Evolutionary conservation across 2,797 vertebrate species (phyloP), one percentile per base, ranked within the genome.

Genomic region (Neosalanx taihuensis): DNA sequence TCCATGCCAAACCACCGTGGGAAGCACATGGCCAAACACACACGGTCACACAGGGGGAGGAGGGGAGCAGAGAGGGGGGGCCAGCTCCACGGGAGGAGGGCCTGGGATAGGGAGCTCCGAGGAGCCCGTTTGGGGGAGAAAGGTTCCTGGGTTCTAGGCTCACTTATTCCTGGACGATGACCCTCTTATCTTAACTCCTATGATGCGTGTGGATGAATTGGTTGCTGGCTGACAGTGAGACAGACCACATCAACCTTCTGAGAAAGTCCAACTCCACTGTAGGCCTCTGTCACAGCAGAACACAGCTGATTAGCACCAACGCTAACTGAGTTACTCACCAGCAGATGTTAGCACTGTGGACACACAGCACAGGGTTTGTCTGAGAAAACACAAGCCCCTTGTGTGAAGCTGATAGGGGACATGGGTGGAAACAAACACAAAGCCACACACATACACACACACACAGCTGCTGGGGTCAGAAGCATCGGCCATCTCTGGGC

Each of bases 401-500:
- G 13, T 53, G 15, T 53, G 17, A 53, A 53, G 6, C 51, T 17
- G 17, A 53, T 53, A n/a, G 51, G 18, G 51, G 51, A n/a, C 51
- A 53, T 53, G 51, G 51, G 5, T 7, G 51, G 51, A n/a, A 53
- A 59, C n/a, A 59, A 1, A 59, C n/a, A 23, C n/a, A 3, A 3
- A 59, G 2, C 9, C 6, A 26, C 58, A 59, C 61, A 53, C 46
- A 67, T 17, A 51, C 17, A 5, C 46, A 46, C 37, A 15, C 64
- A 67, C 65, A 9, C 49, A 56, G 49, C 18, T 9, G 46, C 57
- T 30, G 59, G 23, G 57, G 79, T 87, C 87, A 89, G 81, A 81
- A 85, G 68, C 73, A 87, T 86, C 83, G 89, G 75, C 18, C 29
- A 58, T 35, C 64, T 57, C 61, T 23, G 46, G 51, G 70, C 81